Evolutionary conservation across 2,888 invertebrate species (phyloP).

Genomic region (Meteorus colon): DNA sequence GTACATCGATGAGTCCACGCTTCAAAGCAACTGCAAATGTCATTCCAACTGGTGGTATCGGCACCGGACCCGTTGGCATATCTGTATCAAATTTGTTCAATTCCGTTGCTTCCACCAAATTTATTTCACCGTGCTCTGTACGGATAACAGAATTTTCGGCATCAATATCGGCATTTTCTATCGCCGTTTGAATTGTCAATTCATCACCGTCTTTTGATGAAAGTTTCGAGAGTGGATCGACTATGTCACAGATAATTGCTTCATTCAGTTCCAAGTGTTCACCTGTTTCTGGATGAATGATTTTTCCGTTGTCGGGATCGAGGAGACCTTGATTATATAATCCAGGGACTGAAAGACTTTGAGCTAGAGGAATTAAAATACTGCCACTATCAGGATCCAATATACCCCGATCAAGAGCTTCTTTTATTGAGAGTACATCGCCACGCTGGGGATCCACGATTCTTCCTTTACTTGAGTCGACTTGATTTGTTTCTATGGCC

Average conservation of each 20-base stretch:
- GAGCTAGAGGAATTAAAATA: constrained; percentile 85
- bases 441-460: constrained; percentile 90
- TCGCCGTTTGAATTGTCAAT: constrained; percentile 85
- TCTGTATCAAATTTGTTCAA: constrained; percentile 78
- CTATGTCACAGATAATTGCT: constrained; percentile 90
- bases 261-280: constrained; percentile 84
- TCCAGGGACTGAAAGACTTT: constrained; percentile 88
- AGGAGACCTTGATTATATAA: constrained; percentile 90
- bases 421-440: constrained; percentile 84
- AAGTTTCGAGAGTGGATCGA: constrained; percentile 86
- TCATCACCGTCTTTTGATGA: constrained; percentile 77
- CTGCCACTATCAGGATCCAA: constrained; percentile 85
- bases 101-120: constrained; percentile 83
- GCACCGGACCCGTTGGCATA: constrained; percentile 63
- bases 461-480: constrained; percentile 84
- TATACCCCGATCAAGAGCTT: constrained; percentile 89
- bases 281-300: constrained; percentile 92
- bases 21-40: constrained; percentile 87
- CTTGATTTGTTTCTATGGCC: constrained; percentile 81
- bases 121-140: constrained; percentile 78
- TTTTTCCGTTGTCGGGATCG: constrained; percentile 81
- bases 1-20: constrained; percentile 82
- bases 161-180: constrained; percentile 82
- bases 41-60: constrained; percentile 87
- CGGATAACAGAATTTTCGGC: constrained; percentile 81